Percentiles rank a stretch among this genome's conserved stretches.
phyloP scores from a whole-genome alignment of 2,888 invertebrate genomes.

The Acanthococcus lagerstroemiae region DNA sequence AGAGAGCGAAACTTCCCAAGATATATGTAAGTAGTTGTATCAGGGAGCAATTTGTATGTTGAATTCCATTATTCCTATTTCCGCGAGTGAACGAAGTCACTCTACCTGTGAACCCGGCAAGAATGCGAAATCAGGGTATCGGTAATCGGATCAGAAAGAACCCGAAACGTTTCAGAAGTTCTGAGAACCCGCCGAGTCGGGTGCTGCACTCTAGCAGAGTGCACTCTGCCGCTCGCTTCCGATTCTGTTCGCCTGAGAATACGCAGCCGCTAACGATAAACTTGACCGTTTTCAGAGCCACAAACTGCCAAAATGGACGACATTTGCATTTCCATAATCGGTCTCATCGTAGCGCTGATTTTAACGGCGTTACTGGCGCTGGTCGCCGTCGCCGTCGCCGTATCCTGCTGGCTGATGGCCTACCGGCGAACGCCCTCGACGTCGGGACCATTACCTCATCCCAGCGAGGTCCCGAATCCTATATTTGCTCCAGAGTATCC shows the following conservation, averaged over 20 bases:
- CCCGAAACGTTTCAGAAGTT: too few relatives aligned
- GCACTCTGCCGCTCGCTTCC: conserved; percentile 5
- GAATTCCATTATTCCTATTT: too few relatives aligned
- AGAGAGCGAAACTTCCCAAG: too few relatives aligned
- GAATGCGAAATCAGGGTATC: too few relatives aligned
- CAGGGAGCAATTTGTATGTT: too few relatives aligned
- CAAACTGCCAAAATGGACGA: conserved; percentile 53
- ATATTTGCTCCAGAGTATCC: conserved; percentile 53
- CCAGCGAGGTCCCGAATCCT: conserved; percentile 90
- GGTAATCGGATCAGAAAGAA: too few relatives aligned
- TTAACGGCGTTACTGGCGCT: conserved; percentile 83
- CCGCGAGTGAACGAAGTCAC: too few relatives aligned
- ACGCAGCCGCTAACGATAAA: too few relatives aligned
- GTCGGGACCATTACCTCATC: conserved; percentile 83
- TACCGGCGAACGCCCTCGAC: conserved; percentile 72
- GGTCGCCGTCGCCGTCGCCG: conserved; percentile 87
- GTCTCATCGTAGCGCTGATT: conserved; percentile 81
- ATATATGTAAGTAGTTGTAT: too few relatives aligned
- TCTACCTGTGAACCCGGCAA: too few relatives aligned
- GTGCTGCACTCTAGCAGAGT: too few relatives aligned
- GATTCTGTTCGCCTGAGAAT: not conserved
- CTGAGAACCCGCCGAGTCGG: too few relatives aligned
- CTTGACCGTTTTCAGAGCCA: conserved; percentile 36
- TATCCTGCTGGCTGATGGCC: conserved; percentile 91
- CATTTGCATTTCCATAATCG: conserved; percentile 88